These are phyloP conservation scores for Platycheirus albimanus DNA, from an alignment of 2,888 invertebrate genomes.

Conservation along the genomic window DNA sequence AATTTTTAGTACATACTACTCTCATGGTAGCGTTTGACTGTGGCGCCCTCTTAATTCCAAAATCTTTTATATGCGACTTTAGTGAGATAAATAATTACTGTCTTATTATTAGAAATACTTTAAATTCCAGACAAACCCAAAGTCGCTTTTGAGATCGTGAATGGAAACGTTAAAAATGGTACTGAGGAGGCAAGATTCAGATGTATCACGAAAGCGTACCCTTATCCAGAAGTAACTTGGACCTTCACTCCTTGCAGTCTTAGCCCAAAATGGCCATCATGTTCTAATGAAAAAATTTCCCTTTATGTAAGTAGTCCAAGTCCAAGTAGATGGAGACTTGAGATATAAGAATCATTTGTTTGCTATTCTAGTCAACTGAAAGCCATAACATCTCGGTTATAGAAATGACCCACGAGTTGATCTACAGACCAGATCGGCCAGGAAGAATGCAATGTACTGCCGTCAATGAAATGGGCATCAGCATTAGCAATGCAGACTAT, in stretches of 20 bases:
- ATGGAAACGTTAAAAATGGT: slow-evolving; percentile 82
- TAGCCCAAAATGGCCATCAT: slow-evolving; percentile 81
- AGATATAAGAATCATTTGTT: background rate
- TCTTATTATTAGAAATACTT: slow-evolving; percentile 1
- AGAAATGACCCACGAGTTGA: slow-evolving; percentile 80
- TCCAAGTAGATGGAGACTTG: too few species aligned
- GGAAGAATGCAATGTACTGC: slow-evolving; percentile 83
- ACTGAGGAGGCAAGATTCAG: slow-evolving; percentile 81
- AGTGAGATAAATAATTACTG: too few species aligned
- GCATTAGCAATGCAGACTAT: slow-evolving; percentile 76
- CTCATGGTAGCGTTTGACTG: too few species aligned
- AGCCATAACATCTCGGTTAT: slow-evolving; percentile 75
- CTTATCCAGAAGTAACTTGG: slow-evolving; percentile 85
- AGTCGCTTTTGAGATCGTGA: slow-evolving; percentile 81
- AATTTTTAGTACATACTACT: too few species aligned
- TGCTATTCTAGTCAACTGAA: slow-evolving; percentile 55
- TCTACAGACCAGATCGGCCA: slow-evolving; percentile 81
- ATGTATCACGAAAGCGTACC: slow-evolving; percentile 85
- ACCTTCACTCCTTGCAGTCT: slow-evolving; percentile 83
- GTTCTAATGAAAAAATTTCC: slow-evolving; percentile 75
- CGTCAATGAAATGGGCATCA: slow-evolving; percentile 81
- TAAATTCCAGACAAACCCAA: slow-evolving; percentile 83
- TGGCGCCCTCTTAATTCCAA: too few species aligned
- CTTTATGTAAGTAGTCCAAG: slow-evolving; percentile 80
- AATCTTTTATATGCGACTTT: too few species aligned